Percentiles rank a stretch among this genome's conserved stretches.
Conservation (phyloP, 2,113 vertebrate species). For the Cyprinus carpio region DNA sequence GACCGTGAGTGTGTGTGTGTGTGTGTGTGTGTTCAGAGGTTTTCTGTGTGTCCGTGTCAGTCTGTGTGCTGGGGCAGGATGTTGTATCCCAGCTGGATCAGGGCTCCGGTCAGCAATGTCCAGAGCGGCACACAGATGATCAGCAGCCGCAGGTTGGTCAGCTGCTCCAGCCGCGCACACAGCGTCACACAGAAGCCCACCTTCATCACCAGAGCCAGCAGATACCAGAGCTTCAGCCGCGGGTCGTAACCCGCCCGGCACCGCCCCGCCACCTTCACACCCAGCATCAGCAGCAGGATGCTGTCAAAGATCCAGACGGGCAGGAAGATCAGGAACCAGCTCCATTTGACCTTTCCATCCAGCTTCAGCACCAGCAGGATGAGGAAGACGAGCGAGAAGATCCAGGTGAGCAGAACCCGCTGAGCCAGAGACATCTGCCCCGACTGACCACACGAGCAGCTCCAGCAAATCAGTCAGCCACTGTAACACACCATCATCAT, state of each 20-base stretch:
- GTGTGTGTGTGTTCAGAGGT: not conserved
- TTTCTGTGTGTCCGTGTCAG: conserved; percentile 3
- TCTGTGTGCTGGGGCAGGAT: conserved; percentile 76
- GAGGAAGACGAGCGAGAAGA: conserved; percentile 91
- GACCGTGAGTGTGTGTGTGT: not conserved
- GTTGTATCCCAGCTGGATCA: conserved; percentile 87
- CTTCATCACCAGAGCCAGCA: conserved; percentile 89
- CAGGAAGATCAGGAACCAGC: conserved; percentile 96
- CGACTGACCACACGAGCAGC: too few species aligned
- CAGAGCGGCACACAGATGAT: conserved; percentile 91
- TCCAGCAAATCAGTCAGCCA: too few species aligned
- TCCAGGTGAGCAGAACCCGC: conserved; percentile 93
- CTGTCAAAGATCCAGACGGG: conserved; percentile 95
- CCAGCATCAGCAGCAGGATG: conserved; percentile 90
- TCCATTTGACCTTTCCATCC: conserved; percentile 95
- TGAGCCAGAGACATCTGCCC: conserved; percentile 93
- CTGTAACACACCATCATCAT: too few species aligned
- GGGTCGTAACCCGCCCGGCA: conserved; percentile 91
- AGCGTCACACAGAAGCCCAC: conserved; percentile 90
- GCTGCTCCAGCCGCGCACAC: conserved; percentile 86
- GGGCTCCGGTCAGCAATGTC: conserved; percentile 85
- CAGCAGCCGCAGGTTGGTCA: conserved; percentile 81
- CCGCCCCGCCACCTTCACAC: conserved; percentile 90
- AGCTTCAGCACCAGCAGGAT: conserved; percentile 94
- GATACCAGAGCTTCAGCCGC: conserved; percentile 89